Evolutionary conservation across 1,140 invertebrate species (phyloP).

Genomic region (Bombus vancouverensis): DNA sequence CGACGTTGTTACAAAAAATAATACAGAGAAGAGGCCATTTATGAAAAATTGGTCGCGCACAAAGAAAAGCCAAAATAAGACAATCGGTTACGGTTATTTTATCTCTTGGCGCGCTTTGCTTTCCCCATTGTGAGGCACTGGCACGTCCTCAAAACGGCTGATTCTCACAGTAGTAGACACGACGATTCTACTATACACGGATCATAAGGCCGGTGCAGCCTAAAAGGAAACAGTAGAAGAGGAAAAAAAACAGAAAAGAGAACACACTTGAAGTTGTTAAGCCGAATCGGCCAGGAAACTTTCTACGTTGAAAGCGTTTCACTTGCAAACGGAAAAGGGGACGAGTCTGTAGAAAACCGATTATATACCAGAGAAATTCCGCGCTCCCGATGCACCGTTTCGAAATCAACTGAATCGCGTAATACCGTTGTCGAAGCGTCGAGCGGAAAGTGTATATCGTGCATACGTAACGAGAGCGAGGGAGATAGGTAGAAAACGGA

Average conservation of each 20-base stretch:
- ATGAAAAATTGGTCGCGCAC: no score
- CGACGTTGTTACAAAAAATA: neutral
- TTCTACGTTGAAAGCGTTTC: constrained; percentile 55
- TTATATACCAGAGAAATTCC: constrained; percentile 44
- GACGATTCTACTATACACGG: neutral
- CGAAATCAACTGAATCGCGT: constrained; percentile 50
- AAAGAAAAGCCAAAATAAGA: neutral
- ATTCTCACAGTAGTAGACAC: constrained; percentile 10
- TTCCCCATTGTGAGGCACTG: neutral
- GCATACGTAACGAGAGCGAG: neutral
- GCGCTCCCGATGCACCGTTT: constrained; percentile 29
- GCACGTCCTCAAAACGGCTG: constrained; percentile 17
- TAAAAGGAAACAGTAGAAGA: neutral
- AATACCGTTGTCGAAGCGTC: constrained; percentile 25
- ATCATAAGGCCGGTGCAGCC: no score
- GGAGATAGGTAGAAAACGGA: neutral
- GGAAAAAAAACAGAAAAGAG: neutral
- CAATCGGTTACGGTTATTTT: neutral
- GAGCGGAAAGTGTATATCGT: constrained; percentile 26
- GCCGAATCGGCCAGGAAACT: constrained; percentile 27
- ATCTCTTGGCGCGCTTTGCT: constrained; percentile 7
- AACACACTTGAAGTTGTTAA: neutral
- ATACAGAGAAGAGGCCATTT: neutral
- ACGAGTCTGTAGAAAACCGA: constrained; percentile 34
- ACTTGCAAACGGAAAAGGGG: constrained; percentile 36